Conservation (phyloP, 2,113 vertebrate genomes). For the Lophius piscatorius region DNA sequence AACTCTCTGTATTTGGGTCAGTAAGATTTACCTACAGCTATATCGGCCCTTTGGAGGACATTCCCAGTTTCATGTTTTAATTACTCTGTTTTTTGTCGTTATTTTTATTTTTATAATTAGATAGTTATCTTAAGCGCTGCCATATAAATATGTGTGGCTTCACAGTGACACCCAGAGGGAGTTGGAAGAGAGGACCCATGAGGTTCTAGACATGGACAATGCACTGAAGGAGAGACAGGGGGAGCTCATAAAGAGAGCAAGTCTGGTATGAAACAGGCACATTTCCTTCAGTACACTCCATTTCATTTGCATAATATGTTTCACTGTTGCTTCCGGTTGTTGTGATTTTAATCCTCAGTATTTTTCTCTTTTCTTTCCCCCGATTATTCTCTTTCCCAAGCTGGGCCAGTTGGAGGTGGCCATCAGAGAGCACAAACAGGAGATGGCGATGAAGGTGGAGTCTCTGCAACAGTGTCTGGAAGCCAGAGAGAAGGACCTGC, state of each 20-base stretch:
- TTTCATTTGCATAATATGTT: not conserved
- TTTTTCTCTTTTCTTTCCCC: not conserved
- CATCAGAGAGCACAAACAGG: slow-evolving; percentile 88
- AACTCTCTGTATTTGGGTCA: too few species aligned
- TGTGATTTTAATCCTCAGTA: not conserved
- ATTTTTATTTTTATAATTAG: too few species aligned
- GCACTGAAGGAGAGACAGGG: slow-evolving; percentile 91
- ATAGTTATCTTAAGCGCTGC: too few species aligned
- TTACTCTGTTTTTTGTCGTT: too few species aligned
- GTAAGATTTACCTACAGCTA: too few species aligned
- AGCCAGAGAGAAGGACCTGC: slow-evolving; percentile 83
- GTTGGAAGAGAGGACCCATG: slow-evolving; percentile 89
- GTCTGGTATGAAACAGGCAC: slow-evolving; percentile 81
- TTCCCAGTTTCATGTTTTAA: too few species aligned
- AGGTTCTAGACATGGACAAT: slow-evolving; percentile 89
- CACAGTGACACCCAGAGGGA: slow-evolving; percentile 87
- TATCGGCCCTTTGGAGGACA: too few species aligned
- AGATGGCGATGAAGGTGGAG: slow-evolving; percentile 91
- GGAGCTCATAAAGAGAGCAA: slow-evolving; percentile 92
- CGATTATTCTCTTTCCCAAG: slow-evolving; percentile 75
- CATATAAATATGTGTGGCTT: slow-evolving; percentile 16
- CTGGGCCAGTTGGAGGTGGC: slow-evolving; percentile 89
- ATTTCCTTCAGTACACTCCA: not conserved
- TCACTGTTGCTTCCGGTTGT: not conserved
- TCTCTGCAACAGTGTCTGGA: slow-evolving; percentile 84